These are phyloP conservation scores for Ataeniobius toweri DNA, from an alignment of 2,797 vertebrate species.

Conservation along the genomic window DNA sequence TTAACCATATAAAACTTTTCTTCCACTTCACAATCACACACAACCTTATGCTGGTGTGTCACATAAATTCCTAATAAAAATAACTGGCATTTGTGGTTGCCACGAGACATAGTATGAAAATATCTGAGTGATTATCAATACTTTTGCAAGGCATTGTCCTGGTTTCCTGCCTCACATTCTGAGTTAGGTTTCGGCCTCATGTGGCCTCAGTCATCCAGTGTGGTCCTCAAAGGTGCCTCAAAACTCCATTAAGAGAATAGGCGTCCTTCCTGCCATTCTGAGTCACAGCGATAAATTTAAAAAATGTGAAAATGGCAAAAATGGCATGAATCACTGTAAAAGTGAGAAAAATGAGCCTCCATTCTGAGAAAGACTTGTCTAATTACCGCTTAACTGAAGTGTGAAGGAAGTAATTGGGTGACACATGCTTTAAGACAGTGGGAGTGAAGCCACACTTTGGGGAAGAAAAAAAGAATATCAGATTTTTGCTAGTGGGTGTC, in stretches of 20 bases:
- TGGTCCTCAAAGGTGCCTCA: conserved; percentile 5
- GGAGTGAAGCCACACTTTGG: conserved; percentile 11
- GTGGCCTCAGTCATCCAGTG: background rate
- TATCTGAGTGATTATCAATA: background rate
- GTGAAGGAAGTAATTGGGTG: conserved; percentile 21
- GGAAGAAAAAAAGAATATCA: background rate
- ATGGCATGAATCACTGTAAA: conserved; percentile 16
- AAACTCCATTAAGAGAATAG: background rate
- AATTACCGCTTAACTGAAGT: conserved; percentile 39
- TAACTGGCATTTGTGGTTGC: background rate
- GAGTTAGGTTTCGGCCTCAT: background rate
- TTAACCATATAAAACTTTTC: background rate
- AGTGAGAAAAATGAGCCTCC: conserved; percentile 21
- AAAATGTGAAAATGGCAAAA: conserved; percentile 19
- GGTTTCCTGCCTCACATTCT: background rate
- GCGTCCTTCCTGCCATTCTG: conserved; percentile 17
- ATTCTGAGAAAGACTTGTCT: conserved; percentile 17
- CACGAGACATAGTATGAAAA: background rate
- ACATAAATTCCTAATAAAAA: background rate
- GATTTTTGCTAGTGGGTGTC: conserved; percentile 7
- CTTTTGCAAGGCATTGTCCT: background rate
- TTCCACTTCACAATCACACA: background rate
- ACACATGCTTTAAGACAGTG: conserved; percentile 18
- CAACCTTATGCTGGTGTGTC: background rate
- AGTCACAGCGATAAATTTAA: conserved; percentile 22